Evolutionary conservation across 2,113 vertebrate genomes (phyloP).

Genomic region (Cacatua alba): DNA sequence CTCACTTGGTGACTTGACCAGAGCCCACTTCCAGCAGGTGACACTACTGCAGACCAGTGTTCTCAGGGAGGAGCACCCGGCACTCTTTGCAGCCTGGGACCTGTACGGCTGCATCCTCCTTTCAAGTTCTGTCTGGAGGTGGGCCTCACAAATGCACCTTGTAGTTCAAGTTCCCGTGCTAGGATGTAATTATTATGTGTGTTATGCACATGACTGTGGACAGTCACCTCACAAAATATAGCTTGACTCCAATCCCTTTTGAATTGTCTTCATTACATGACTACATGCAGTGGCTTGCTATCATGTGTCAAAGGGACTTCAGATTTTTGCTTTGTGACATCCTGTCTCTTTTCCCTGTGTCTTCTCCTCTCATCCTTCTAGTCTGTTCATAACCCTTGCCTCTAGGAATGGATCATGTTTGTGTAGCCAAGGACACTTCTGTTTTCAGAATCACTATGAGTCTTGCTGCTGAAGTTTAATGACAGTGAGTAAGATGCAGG

Average conservation of each 20-base stretch:
- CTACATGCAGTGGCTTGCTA: neutral
- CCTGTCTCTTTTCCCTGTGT: neutral
- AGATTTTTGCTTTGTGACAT: neutral
- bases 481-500: neutral
- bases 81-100: neutral
- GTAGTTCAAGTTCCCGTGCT: neutral
- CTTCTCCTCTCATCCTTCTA: neutral
- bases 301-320: neutral
- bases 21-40: neutral
- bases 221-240: neutral
- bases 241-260: neutral
- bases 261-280: neutral
- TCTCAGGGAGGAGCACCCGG: neutral
- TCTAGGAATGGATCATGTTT: neutral
- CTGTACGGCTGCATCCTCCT: neutral
- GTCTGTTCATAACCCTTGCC: neutral
- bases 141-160: neutral
- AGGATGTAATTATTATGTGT: fast-evolving
- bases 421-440: neutral
- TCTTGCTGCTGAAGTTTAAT: neutral
- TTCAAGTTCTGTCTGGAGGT: neutral
- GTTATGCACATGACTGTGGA: neutral
- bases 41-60: neutral
- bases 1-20: neutral
- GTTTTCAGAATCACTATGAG: neutral